phyloP scores from a whole-genome alignment of 2,888 invertebrate genomes.

The Pseudolycoriella hygida region DNA sequence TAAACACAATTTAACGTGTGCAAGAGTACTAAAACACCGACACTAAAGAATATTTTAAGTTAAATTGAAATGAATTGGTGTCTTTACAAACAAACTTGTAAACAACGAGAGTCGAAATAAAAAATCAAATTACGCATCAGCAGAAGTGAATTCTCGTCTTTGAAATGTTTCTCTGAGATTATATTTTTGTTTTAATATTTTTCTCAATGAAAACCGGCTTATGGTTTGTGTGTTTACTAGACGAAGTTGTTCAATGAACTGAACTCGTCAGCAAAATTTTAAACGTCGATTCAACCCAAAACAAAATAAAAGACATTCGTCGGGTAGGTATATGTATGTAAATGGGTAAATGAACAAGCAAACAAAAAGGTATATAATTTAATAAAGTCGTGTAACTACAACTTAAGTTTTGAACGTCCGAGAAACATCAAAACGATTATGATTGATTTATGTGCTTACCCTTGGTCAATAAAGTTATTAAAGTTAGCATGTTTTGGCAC shows the following conservation, averaged over 20 bases:
- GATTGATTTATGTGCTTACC: background rate
- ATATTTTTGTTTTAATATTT: background rate
- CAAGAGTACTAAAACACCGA: no score
- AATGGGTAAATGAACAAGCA: no score
- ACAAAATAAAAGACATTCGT: no score
- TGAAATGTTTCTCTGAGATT: background rate
- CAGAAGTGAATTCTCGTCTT: background rate
- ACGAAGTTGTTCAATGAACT: no score
- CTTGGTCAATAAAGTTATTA: constrained; percentile 2
- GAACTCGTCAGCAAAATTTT: no score
- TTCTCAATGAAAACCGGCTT: background rate
- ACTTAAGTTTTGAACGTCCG: no score
- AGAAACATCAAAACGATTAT: background rate
- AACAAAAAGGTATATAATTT: no score
- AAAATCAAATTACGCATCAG: background rate
- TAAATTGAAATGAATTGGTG: background rate
- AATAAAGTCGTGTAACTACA: no score
- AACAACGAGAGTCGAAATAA: background rate
- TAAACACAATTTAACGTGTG: no score
- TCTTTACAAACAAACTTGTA: background rate
- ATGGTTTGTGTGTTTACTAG: background rate
- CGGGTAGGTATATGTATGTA: no score
- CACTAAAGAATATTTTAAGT: background rate
- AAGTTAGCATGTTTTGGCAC: constrained; percentile 3
- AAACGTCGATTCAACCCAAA: no score